phyloP scores from a whole-genome alignment of 2,797 vertebrate species.

The Halcyon smyrnensis region DNA sequence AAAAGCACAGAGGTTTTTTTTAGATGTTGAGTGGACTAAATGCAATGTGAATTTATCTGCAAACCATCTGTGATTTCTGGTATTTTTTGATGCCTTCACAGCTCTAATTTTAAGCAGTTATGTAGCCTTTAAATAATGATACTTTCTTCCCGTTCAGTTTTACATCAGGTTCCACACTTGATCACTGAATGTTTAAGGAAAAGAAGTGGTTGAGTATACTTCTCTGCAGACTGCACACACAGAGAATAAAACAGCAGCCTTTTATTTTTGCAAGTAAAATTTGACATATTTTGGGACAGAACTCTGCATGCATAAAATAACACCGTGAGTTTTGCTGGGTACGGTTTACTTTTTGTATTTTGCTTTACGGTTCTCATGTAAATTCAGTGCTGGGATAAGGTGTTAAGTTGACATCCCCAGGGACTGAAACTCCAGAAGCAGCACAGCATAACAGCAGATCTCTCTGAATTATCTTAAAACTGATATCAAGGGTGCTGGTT shows the following conservation, averaged over 20 bases:
- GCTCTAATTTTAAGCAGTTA: conserved; percentile 84
- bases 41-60: conserved; percentile 80
- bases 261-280: conserved; percentile 82
- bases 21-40: conserved; percentile 79
- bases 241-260: conserved; percentile 75
- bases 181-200: conserved; percentile 65
- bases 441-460: not conserved
- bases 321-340: conserved; percentile 58
- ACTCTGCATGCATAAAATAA: conserved; percentile 74
- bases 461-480: conserved; percentile 10
- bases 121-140: conserved; percentile 82
- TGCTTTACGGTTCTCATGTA: conserved; percentile 37
- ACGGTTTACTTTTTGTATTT: conserved; percentile 55
- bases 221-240: conserved; percentile 69
- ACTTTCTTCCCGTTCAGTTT: conserved; percentile 73
- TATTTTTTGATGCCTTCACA: conserved; percentile 78
- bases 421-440: conserved; percentile 28
- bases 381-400: conserved; percentile 30
- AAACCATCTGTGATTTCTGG: conserved; percentile 82
- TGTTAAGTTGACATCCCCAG: not conserved
- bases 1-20: conserved; percentile 66
- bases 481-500: not conserved
- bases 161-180: conserved; percentile 74
- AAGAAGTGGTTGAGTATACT: conserved; percentile 66
- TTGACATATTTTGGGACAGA: conserved; percentile 76